These are phyloP conservation scores for Crenichthys baileyi DNA, from an alignment of 2,797 vertebrate species.

Conservation along the genomic window DNA sequence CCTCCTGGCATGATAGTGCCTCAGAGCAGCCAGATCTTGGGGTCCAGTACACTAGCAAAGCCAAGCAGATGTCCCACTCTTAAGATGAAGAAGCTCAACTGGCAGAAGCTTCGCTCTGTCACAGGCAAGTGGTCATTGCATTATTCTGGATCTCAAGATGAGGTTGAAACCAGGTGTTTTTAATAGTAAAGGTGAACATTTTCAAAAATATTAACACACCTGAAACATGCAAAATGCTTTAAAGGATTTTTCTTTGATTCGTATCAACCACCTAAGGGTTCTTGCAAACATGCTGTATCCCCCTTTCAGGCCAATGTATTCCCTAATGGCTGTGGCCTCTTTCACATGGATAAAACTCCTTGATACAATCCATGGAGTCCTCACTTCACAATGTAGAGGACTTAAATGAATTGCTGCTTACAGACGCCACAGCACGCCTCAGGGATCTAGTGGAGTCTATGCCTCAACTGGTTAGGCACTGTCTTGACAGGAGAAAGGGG, in stretches of 20 bases:
- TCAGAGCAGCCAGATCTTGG: slow-evolving; percentile 74
- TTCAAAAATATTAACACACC: neutral
- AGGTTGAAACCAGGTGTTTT: neutral
- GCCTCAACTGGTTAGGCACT: neutral
- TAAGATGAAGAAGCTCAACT: slow-evolving; percentile 98
- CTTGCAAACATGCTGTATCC: neutral
- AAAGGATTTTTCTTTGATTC: neutral
- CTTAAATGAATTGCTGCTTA: neutral
- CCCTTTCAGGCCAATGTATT: neutral
- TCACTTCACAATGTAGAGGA: neutral
- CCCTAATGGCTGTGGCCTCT: neutral
- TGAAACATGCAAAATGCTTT: neutral
- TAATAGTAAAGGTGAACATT: no score
- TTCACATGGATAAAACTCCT: neutral
- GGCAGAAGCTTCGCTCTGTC: slow-evolving; percentile 92
- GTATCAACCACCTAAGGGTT: neutral
- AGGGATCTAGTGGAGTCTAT: neutral
- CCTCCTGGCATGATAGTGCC: slow-evolving; percentile 74
- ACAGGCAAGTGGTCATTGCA: slow-evolving; percentile 79
- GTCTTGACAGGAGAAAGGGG: neutral
- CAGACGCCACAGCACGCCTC: neutral
- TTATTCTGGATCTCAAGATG: neutral
- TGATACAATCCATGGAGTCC: neutral
- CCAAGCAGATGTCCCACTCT: slow-evolving; percentile 82
- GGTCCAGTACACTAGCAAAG: slow-evolving; percentile 59